Percentiles rank a stretch among this genome's conserved stretches.
phyloP scores from a whole-genome alignment of 2,888 invertebrate species.

The Ochropleura leucogaster region DNA sequence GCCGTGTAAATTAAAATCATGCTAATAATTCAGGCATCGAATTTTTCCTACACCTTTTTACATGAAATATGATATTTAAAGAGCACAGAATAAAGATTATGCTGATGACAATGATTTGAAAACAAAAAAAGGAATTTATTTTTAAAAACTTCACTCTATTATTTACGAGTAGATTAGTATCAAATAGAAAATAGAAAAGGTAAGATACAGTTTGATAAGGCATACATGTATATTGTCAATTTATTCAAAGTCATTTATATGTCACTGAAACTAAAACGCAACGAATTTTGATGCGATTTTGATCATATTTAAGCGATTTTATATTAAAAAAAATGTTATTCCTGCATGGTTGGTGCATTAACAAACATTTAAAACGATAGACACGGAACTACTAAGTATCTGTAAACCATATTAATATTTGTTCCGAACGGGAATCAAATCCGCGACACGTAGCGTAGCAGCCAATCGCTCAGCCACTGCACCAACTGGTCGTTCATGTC shows the following conservation, averaged over 20 bases:
- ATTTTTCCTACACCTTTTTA: not conserved
- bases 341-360: no score
- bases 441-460: no score
- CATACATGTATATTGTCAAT: no score
- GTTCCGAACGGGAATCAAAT: no score
- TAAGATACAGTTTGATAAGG: no score
- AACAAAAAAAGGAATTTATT: not conserved
- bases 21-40: not conserved
- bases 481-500: no score
- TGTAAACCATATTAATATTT: no score
- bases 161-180: slow-evolving; percentile 2
- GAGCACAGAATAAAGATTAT: not conserved
- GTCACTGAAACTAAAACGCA: not conserved
- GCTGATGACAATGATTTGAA: not conserved
- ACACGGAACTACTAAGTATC: no score
- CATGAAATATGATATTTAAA: not conserved
- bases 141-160: not conserved
- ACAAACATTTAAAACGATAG: no score
- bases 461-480: no score
- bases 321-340: not conserved
- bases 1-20: not conserved
- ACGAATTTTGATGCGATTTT: not conserved
- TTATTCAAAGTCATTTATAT: not conserved
- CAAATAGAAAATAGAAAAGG: not conserved
- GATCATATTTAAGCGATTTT: not conserved